Base-by-base conservation (phyloP, 2,113 vertebrate species). In the Coregonus clupeaformis region DNA sequence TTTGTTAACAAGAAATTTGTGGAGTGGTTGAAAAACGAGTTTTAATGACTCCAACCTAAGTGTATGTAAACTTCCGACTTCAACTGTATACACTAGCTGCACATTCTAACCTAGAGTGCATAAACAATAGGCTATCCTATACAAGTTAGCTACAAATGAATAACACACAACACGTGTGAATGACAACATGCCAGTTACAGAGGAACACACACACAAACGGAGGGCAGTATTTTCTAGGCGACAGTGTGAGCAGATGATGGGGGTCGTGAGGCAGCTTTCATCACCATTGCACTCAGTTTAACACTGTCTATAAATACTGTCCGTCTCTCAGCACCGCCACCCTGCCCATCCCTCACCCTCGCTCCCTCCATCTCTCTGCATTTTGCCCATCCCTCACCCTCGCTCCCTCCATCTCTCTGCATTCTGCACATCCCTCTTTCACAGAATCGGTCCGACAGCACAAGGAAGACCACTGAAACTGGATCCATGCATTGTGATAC, bases 281-380 rank as follows among this genome's bases (percentile, higher is more conserved):
- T 81, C 91, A 86, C 74, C 82, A 82, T 84, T 60, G 68, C 80
- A 52, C 49, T 52, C 49, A 52, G 13, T 52, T 74, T 83, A 87
- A 91, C 84, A 81, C 75, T 57, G 1, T 76, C 88, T 92, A 92
- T 91, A 90, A 90, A 92, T 92, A 91, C 80, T 55, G 18, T 0
- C 27, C 64, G 20, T 45, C 76, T 72, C 80, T 86, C 78, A 82
- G n/a, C 11, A 69, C 27, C 27, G n/a, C n/a, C n/a, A n/a, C 36
- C 36, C 36, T 36, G 36, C 36, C 2, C 36, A 36, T 36, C 36
- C 36, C 36, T 36, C 7, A 1, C 27, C 67, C 71, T 32, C 55
- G 59, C 20, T 73, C 80, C 42, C 24, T 62, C 49, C 18, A 1
- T 29, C 32, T 27, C 64, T 72, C 72, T 32, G 24, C 36, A 29